Percentiles rank a stretch among this genome's conserved stretches.
These are phyloP conservation scores for Poecile montanus DNA, from an alignment of 2,797 vertebrate species.

Conservation along the genomic window DNA sequence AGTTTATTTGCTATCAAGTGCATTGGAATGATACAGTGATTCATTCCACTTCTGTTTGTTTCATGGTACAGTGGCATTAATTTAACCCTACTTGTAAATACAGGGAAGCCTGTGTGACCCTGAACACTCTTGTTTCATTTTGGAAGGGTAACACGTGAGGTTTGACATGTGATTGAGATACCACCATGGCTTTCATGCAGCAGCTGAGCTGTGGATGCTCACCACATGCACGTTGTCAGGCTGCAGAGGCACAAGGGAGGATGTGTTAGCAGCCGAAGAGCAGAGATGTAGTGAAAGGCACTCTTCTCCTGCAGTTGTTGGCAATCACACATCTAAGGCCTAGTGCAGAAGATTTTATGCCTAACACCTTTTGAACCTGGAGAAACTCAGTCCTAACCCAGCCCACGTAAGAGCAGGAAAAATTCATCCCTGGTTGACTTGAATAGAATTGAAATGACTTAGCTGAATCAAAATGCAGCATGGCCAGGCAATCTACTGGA, in stretches of 20 bases:
- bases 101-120: neutral
- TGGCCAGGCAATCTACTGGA: neutral
- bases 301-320: neutral
- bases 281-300: neutral
- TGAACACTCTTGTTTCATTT: neutral
- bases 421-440: neutral
- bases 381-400: neutral
- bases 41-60: neutral
- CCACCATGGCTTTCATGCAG: neutral
- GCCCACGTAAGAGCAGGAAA: neutral
- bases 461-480: neutral
- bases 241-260: neutral
- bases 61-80: neutral
- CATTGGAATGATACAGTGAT: neutral
- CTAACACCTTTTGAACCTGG: neutral
- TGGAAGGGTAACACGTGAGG: neutral
- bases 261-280: neutral
- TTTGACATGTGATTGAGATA: neutral
- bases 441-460: neutral
- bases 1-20: neutral
- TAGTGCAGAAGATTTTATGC: neutral
- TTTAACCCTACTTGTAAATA: neutral
- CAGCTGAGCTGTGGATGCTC: neutral
- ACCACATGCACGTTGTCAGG: fast-evolving
- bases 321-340: neutral